Conservation (phyloP, 2,797 vertebrate genomes). For the Neosilurus mollespiculum region DNA sequence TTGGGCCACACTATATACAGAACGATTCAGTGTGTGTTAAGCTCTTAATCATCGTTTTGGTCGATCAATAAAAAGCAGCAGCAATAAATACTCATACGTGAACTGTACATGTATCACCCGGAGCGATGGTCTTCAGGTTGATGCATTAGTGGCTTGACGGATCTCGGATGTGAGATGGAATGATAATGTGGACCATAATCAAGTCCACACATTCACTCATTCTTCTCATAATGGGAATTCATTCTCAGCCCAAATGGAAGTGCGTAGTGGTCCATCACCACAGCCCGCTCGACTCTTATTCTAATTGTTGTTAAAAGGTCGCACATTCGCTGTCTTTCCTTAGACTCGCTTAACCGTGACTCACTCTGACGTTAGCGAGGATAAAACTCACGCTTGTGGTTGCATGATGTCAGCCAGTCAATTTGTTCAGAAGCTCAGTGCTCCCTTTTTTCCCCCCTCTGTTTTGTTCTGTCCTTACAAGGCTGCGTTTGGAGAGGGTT, state of each 20-base stretch:
- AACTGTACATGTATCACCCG: background rate
- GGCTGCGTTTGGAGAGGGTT: constrained; percentile 37
- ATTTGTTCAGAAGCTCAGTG: constrained; percentile 15
- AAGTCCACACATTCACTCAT: constrained; percentile 1
- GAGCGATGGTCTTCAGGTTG: background rate
- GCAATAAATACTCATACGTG: background rate
- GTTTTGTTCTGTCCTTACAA: constrained; percentile 26
- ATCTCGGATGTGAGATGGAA: background rate
- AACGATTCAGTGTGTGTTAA: background rate
- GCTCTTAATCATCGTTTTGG: background rate
- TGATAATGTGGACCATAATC: background rate
- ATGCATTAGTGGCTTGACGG: background rate
- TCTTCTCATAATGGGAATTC: constrained; percentile 6
- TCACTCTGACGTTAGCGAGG: constrained; percentile 19
- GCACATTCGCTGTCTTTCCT: background rate
- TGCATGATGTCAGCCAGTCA: constrained; percentile 28
- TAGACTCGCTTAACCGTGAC: constrained; percentile 20
- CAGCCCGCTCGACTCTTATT: background rate
- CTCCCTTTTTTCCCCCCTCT: background rate
- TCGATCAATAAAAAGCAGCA: background rate
- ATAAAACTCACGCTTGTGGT: background rate
- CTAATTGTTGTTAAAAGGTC: constrained; percentile 27
- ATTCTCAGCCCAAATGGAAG: background rate
- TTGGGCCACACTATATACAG: background rate
- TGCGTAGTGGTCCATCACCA: background rate